Evolutionary conservation across 2,797 vertebrate genomes (phyloP), one percentile per base, ranked within the genome.

Genomic region (Mus caroli): DNA sequence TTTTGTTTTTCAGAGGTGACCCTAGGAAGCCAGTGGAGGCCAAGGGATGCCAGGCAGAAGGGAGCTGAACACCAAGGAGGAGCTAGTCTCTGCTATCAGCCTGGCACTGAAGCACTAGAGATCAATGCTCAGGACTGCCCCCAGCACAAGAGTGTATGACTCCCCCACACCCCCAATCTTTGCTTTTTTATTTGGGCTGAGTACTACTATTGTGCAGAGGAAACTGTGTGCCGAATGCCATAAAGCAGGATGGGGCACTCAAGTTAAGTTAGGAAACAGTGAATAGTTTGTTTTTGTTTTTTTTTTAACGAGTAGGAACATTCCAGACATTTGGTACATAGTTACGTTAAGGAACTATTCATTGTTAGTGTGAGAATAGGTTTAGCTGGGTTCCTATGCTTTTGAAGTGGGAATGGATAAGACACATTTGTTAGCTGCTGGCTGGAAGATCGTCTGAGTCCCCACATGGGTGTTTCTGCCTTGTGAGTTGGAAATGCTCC

Each of bases 31-130:
- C 17, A 88, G 28, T n/a, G 56, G 67, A 62, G 19, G 2, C 4
- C 0, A 19, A 12, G 12, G 12, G 20, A 1, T 6, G 52, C 2
- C 9, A 13, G 10, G 37, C 13, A 12, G 10, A 46, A 20, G 0
- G 20, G 31, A 6, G 40, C 40, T 43, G 80, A 43, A 34, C 26
- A 20, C 40, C 6, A 2, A 34, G 19, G 40, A 12, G 19, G 28
- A 6, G 43, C 58, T 34, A 34, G 82, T 50, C 14, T 56, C 80
- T 84, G 60, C 43, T 60, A 0, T 31, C 19, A 67, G 62, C 31
- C 43, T 67, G 60, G 31, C 43, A 7, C 6, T 6, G 28, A 20
- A 50, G 60, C 43, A 34, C 43, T 9, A 10, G 34, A 54, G 84
- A 71, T 4, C 34, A 1, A 4, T 1, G 26, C 50, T 40, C 84